These are phyloP conservation scores for Caenorhabditis sp. DNA, from an alignment of 2,888 invertebrate species.

Conservation along the genomic window DNA sequence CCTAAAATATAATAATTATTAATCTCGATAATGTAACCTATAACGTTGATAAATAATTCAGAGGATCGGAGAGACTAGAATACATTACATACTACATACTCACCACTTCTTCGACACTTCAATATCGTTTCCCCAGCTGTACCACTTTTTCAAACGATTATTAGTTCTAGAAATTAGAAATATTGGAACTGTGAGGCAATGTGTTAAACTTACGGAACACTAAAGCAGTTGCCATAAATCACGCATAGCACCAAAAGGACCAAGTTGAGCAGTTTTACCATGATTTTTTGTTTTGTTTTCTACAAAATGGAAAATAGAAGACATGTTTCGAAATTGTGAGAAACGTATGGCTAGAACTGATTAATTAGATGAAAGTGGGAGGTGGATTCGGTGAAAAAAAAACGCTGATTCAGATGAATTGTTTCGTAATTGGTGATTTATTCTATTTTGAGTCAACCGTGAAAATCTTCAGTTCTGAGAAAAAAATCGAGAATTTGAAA, in stretches of 20 bases:
- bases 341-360: too few relatives aligned
- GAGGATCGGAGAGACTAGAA: neutral
- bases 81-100: neutral
- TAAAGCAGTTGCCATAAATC: neutral
- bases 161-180: neutral
- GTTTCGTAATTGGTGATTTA: too few relatives aligned
- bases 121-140: conserved; percentile 32
- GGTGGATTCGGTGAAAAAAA: neutral
- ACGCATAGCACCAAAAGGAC: conserved; percentile 18
- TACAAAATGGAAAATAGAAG: too few relatives aligned
- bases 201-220: neutral
- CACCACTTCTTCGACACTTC: conserved; percentile 40
- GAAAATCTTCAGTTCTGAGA: too few relatives aligned
- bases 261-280: conserved; percentile 23
- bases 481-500: too few relatives aligned
- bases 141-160: conserved; percentile 34
- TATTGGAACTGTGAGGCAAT: neutral
- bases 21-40: neutral
- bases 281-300: neutral
- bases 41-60: neutral
- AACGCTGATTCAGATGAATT: neutral
- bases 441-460: too few relatives aligned
- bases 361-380: neutral
- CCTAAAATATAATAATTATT: conserved; percentile 32
- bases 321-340: too few relatives aligned